Evolutionary conservation across 2,888 invertebrate genomes (phyloP).

Genomic region (Cylloceria caligata): DNA sequence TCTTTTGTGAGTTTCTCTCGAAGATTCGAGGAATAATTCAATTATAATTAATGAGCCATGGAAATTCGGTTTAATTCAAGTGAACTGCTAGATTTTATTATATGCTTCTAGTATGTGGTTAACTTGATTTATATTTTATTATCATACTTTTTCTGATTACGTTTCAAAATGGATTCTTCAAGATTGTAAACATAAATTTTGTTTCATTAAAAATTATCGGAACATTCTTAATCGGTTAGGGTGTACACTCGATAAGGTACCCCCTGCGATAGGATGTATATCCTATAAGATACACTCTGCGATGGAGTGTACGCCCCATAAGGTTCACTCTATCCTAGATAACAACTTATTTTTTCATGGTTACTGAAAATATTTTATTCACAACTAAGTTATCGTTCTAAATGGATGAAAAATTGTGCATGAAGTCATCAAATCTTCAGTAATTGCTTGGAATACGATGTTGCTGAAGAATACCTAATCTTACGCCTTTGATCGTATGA

Average conservation of each 20-base stretch:
- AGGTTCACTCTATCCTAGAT: too few species aligned
- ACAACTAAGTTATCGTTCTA: background rate
- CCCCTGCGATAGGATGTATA: too few species aligned
- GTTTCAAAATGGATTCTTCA: background rate
- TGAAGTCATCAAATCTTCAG: background rate
- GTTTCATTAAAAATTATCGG: too few species aligned
- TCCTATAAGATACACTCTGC: too few species aligned
- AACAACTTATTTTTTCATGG: background rate
- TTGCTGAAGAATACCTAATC: background rate
- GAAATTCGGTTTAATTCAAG: background rate
- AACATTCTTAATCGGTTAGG: too few species aligned
- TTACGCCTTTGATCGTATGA: background rate
- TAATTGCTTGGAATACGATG: conserved; percentile 9
- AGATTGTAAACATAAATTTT: too few species aligned
- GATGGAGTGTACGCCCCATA: too few species aligned
- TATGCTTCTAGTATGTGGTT: background rate
- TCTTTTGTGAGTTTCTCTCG: conserved; percentile 2
- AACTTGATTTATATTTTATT: background rate
- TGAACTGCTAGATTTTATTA: background rate
- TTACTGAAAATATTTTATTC: background rate
- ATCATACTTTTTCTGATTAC: background rate
- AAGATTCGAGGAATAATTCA: background rate
- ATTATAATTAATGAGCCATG: background rate
- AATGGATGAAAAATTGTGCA: background rate
- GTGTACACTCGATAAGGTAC: too few species aligned